These are phyloP conservation scores for Chelonus insularis DNA, from an alignment of 1,140 invertebrate species.

Conservation along the genomic window DNA sequence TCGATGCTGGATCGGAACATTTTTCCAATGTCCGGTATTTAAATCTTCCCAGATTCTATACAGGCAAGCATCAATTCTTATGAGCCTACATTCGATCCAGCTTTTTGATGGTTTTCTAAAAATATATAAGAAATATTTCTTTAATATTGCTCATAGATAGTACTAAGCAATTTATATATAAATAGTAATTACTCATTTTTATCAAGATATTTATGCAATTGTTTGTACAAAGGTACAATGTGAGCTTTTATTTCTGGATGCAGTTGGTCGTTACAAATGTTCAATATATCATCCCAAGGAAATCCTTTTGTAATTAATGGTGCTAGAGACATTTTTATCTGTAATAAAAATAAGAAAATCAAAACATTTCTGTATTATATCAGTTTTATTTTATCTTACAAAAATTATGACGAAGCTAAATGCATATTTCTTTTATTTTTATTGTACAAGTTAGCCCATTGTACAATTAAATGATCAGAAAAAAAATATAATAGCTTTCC, in stretches of 20 bases:
- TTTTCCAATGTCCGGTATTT: conserved; percentile 85
- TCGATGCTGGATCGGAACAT: conserved; percentile 66
- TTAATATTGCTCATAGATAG: too few species aligned
- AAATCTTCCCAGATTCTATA: conserved; percentile 79
- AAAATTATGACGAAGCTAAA: conserved; percentile 26
- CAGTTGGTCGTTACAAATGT: conserved; percentile 37
- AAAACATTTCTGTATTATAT: too few species aligned
- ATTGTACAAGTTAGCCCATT: conserved; percentile 72
- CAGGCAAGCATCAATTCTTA: conserved; percentile 64
- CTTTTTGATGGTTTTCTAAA: conserved; percentile 28
- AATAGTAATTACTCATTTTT: conserved; percentile 28
- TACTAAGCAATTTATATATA: too few species aligned
- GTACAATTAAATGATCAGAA: conserved; percentile 85
- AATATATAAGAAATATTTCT: too few species aligned
- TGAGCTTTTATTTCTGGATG: conserved; percentile 46
- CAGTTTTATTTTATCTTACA: too few species aligned
- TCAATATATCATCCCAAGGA: conserved; percentile 39
- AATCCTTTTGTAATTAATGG: conserved; percentile 34
- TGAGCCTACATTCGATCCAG: conserved; percentile 47
- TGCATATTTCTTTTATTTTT: conserved; percentile 34
- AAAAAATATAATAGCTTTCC: conserved; percentile 85
- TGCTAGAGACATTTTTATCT: neutral
- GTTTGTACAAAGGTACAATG: conserved; percentile 30
- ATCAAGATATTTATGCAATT: conserved; percentile 28
- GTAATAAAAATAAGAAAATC: neutral